A percentile compares a stretch with the other conserved stretches of the same genome.
phyloP scores from a whole-genome alignment of 92 coral and sea anemone genomes.

The Isaurus tuberculatus region DNA sequence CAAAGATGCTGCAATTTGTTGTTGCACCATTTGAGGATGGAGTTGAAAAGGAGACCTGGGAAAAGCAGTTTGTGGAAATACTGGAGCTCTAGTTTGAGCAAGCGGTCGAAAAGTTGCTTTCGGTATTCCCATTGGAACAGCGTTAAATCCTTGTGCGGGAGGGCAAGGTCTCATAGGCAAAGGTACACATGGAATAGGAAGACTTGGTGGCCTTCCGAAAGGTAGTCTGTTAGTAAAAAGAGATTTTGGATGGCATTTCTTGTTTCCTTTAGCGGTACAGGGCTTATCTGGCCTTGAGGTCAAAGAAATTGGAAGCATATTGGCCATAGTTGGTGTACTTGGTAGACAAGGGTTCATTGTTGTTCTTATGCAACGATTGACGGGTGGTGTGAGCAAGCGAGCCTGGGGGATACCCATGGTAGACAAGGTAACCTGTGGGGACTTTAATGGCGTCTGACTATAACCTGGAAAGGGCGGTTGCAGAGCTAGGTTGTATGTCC shows the following conservation, averaged over 20 bases:
- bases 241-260: constrained; percentile 18
- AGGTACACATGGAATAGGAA: constrained; percentile 57
- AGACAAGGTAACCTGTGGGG: neutral
- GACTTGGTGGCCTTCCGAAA: constrained; percentile 6
- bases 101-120: constrained; percentile 20
- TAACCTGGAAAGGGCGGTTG: constrained; percentile 21
- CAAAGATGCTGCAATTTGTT: neutral
- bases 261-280: constrained; percentile 12
- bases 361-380: constrained; percentile 51
- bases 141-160: constrained; percentile 36
- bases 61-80: neutral
- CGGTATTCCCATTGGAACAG: neutral
- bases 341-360: constrained; percentile 52
- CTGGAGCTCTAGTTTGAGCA: neutral
- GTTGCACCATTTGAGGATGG: neutral
- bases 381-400: neutral
- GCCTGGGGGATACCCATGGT: constrained; percentile 19
- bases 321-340: constrained; percentile 31
- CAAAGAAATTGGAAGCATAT: constrained; percentile 7
- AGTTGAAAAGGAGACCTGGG: constrained; percentile 17
- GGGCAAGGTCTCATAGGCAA: constrained; percentile 35
- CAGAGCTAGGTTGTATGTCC: constrained; percentile 47
- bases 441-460: constrained; percentile 1
- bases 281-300: constrained; percentile 14
- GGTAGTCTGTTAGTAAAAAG: constrained; percentile 2